phyloP scores from a whole-genome alignment of 2,797 vertebrate species.

The Acrocephalus scirpaceus region DNA sequence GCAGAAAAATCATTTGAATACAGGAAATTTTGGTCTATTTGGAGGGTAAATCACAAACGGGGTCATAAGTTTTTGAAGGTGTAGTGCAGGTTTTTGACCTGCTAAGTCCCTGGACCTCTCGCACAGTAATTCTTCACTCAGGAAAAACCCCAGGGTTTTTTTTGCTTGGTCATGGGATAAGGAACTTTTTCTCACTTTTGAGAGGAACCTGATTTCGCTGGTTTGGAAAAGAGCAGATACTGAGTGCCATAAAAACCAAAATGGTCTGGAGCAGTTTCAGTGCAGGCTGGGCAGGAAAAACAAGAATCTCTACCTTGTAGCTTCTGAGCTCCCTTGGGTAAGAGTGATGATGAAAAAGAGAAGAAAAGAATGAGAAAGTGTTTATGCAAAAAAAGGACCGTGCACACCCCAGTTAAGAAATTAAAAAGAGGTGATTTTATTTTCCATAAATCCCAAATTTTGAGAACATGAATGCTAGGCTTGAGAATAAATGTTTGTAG shows the following conservation, averaged over 20 bases:
- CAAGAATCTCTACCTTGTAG: not conserved
- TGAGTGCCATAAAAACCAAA: not conserved
- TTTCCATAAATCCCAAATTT: not conserved
- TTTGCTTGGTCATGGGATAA: not conserved
- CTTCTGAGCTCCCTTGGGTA: not conserved
- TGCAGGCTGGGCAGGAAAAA: not conserved
- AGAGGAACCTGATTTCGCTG: not conserved
- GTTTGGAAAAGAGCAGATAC: not conserved
- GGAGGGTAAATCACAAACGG: not conserved
- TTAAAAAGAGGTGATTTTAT: not conserved
- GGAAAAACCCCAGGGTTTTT: not conserved
- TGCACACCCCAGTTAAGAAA: rapidly evolving
- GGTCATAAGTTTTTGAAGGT: not conserved
- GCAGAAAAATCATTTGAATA: not conserved
- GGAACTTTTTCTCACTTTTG: not conserved
- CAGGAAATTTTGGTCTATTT: not conserved
- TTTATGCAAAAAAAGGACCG: not conserved
- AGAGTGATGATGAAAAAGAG: not conserved
- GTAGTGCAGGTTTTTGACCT: not conserved
- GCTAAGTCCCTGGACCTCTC: not conserved
- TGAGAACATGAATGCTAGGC: not conserved
- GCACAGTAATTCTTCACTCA: not conserved
- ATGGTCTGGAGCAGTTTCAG: not conserved
- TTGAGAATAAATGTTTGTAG: not conserved
- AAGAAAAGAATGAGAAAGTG: not conserved